These are phyloP conservation scores for Pseudorectes ferrugineus DNA, from an alignment of 2,113 vertebrate genomes.

Conservation along the genomic window DNA sequence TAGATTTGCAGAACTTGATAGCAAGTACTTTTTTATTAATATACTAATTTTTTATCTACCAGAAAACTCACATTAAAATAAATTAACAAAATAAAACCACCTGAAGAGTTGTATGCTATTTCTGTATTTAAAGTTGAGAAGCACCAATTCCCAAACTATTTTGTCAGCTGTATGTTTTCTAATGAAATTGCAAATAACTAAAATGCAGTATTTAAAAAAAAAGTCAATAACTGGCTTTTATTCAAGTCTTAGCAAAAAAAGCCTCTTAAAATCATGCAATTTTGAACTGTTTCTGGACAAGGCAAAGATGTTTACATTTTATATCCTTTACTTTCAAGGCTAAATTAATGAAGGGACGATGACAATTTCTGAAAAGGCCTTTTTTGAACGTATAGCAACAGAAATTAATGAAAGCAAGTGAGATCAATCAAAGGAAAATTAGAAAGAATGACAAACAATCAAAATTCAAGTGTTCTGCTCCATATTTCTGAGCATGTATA, in stretches of 20 bases:
- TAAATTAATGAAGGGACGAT: neutral
- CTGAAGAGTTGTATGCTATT: neutral
- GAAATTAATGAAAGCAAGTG: neutral
- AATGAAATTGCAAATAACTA: neutral
- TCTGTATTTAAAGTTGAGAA: neutral
- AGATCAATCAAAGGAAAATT: neutral
- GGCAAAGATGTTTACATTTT: neutral
- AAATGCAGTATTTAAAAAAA: neutral
- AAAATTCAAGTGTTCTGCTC: neutral
- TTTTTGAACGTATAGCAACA: neutral
- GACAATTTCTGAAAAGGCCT: neutral
- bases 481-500: neutral
- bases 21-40: neutral
- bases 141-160: neutral
- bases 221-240: neutral
- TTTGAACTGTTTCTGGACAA: neutral
- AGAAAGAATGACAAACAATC: neutral
- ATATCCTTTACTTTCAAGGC: neutral
- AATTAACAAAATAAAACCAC: neutral
- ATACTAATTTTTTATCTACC: neutral
- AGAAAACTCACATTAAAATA: neutral
- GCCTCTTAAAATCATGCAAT: neutral
- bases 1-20: neutral
- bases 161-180: neutral
- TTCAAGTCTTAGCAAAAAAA: neutral